Evolutionary conservation across 2,113 vertebrate species (phyloP).

Genomic region (Sterrhoptilus dennistouni): DNA sequence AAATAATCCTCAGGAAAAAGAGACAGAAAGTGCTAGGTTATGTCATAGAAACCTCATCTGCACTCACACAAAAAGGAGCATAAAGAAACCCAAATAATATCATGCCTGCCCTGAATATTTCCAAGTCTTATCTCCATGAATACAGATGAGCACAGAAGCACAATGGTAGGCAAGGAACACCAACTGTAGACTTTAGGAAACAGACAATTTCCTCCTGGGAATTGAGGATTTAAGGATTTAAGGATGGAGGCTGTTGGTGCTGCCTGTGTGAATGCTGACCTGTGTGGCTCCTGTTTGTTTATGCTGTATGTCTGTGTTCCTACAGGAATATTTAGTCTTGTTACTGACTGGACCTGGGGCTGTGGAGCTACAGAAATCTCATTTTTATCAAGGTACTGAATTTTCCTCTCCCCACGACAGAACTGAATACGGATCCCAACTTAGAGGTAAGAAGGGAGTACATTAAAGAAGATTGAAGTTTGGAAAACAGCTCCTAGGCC

Average conservation of each 20-base stretch:
- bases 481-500: not conserved
- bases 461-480: not conserved
- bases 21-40: not conserved
- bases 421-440: not conserved
- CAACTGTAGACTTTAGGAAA: not conserved
- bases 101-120: not conserved
- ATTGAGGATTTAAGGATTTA: too few relatives aligned
- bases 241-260: not conserved
- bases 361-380: not conserved
- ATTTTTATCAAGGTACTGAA: not conserved
- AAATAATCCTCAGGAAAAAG: not conserved
- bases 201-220: not conserved
- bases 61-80: not conserved
- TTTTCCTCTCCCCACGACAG: not conserved
- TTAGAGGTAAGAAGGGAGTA: not conserved
- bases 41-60: not conserved
- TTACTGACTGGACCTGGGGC: not conserved
- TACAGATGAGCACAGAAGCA: not conserved
- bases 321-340: not conserved
- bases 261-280: not conserved
- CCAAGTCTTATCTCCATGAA: not conserved
- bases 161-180: not conserved
- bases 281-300: not conserved
- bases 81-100: not conserved
- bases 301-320: accelerated